phyloP scores from a whole-genome alignment of 2,888 invertebrate species.

The Ichneumoninae sp. region DNA sequence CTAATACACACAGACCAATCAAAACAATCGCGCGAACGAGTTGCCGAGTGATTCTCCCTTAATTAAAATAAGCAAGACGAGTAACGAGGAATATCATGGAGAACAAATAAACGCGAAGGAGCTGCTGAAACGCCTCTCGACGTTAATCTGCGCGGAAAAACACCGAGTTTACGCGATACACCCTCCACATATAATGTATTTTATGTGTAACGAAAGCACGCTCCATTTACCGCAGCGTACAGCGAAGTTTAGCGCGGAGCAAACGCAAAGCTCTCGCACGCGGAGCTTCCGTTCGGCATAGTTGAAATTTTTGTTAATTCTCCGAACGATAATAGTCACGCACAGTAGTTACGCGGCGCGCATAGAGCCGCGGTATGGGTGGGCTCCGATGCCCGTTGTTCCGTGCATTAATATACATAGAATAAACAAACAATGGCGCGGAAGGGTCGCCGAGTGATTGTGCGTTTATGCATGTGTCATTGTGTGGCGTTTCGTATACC shows the following conservation, averaged over 20 bases:
- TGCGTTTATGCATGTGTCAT: slow-evolving; percentile 22
- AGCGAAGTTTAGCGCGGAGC: not conserved
- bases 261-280: not conserved
- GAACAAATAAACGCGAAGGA: not conserved
- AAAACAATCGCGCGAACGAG: slow-evolving; percentile 18
- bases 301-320: slow-evolving; percentile 52
- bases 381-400: slow-evolving; percentile 26
- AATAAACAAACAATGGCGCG: slow-evolving; percentile 41
- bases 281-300: not conserved
- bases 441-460: slow-evolving; percentile 37
- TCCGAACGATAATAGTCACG: slow-evolving; percentile 40
- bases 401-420: slow-evolving; percentile 31
- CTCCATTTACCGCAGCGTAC: not conserved
- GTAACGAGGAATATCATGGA: too few relatives aligned
- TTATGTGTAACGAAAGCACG: not conserved
- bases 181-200: not conserved
- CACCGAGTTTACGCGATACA: not conserved
- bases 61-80: not conserved
- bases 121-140: not conserved
- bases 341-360: not conserved
- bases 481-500: slow-evolving; percentile 1
- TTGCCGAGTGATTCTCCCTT: slow-evolving; percentile 31
- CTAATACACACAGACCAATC: slow-evolving; percentile 27
- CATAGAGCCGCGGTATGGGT: slow-evolving; percentile 3
- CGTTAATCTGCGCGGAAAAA: not conserved